Evolutionary conservation across 2,888 invertebrate species (phyloP).

Genomic region (Mythimna albipuncta): DNA sequence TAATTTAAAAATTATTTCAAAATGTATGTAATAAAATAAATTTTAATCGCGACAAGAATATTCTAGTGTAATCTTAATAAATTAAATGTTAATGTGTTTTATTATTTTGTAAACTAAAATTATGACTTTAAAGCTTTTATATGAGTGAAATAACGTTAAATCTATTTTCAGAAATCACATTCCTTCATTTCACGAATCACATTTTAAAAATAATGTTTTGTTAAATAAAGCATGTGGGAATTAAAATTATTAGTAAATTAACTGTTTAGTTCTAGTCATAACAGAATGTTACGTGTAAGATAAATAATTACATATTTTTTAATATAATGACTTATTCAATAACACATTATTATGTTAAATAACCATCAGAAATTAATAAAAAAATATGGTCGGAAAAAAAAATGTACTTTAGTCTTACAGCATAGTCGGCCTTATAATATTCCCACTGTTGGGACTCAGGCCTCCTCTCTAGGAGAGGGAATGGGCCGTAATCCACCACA

Average conservation of each 20-base stretch:
- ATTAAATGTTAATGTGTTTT: background rate
- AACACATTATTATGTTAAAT: background rate
- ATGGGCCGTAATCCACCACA: too few species aligned
- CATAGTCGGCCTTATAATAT: too few species aligned
- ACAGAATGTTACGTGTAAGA: background rate
- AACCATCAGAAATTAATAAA: background rate
- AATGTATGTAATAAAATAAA: background rate
- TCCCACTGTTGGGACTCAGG: too few species aligned
- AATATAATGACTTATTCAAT: background rate
- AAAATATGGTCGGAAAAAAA: background rate
- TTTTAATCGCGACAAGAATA: background rate
- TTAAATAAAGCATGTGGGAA: background rate
- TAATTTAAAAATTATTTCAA: background rate
- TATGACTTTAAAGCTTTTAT: background rate
- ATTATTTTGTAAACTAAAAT: background rate
- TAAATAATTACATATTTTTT: background rate
- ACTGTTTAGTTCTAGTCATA: constrained; percentile 65
- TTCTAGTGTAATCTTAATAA: background rate
- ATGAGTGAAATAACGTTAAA: background rate
- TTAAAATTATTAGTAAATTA: constrained; percentile 5
- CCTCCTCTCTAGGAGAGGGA: too few species aligned
- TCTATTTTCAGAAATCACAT: constrained; percentile 15
- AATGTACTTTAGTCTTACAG: constrained; percentile 3
- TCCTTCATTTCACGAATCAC: background rate
- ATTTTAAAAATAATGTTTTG: background rate